Evolutionary conservation across 2,797 vertebrate species (phyloP).

Genomic region (Catharus ustulatus): DNA sequence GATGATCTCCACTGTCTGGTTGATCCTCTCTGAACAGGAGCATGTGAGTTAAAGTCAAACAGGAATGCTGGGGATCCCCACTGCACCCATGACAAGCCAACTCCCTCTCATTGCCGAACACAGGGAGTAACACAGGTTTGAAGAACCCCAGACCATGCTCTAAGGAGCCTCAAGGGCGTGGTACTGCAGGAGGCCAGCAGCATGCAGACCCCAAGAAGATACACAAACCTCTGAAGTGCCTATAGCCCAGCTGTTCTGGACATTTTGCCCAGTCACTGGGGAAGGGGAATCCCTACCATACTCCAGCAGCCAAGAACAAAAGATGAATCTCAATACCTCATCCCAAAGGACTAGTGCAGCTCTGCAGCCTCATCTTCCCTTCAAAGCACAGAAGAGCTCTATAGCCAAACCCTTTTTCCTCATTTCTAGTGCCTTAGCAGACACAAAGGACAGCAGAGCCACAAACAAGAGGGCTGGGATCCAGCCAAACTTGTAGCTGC

Average conservation of each 20-base stretch:
- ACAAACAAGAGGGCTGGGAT: neutral
- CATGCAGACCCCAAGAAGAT: neutral
- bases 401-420: neutral
- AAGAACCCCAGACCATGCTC: neutral
- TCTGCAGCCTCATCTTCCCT: neutral
- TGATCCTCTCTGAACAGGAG: slow-evolving; percentile 86
- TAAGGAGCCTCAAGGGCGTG: neutral
- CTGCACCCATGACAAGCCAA: neutral
- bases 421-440: neutral
- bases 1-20: slow-evolving; percentile 94
- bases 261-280: neutral
- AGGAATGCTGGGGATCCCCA: neutral
- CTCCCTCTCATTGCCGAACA: neutral
- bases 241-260: neutral
- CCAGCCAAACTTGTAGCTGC: neutral
- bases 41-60: neutral
- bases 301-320: neutral
- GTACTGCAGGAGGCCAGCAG: neutral
- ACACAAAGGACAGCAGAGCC: neutral
- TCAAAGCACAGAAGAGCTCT: neutral
- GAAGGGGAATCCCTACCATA: neutral
- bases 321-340: neutral
- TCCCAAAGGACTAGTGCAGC: neutral
- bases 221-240: neutral
- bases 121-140: neutral